Evolutionary conservation across 2,888 invertebrate species (phyloP), one percentile per base, ranked within the genome.

Genomic region (Apamea crenata): DNA sequence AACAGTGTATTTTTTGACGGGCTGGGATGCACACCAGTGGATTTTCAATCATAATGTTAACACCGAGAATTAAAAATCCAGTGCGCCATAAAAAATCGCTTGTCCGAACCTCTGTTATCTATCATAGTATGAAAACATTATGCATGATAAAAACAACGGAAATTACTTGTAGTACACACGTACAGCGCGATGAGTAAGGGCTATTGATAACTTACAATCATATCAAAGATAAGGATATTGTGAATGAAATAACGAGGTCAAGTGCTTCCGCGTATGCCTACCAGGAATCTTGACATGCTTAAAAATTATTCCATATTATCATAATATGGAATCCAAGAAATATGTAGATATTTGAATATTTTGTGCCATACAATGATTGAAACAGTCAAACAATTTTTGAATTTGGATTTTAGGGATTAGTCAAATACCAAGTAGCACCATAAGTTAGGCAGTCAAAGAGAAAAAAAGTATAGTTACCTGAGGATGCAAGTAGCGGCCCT

Each of bases 401-500:
- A n/a, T 66, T 40, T 67, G 8, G 40, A n/a, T 16, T 40, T 67
- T 8, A 67, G 16, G 66, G 40, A 0, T 40, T 40, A 40, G 40
- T 16, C 8, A 40, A 40, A 36, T 3, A 14, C 25, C 4, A 40
- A 40, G 18, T n/a, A 36, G 40, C 18, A n/a, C 40, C 10, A 10
- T n/a, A 44, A n/a, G n/a, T n/a, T 59, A n/a, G 10, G 10, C 56
- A 56, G 4, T 59, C n/a, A 59, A n/a, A 59, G 56, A 59, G 14
- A 36, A n/a, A 73, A 73, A 56, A 25, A 74, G 3, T n/a, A 5
- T 81, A 79, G 89, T 94, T 95, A 99, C 99, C 97, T 87, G 98
- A 97, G 75, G 99, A 99, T 25, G 99, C 98, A 25, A 99, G 94
- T 76, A 99, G 97, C 0, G 99, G 99, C 0, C 99, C 99, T 56